These are phyloP conservation scores for Drosophila pullipes DNA, from an alignment of 2,888 invertebrate genomes.

Conservation along the genomic window DNA sequence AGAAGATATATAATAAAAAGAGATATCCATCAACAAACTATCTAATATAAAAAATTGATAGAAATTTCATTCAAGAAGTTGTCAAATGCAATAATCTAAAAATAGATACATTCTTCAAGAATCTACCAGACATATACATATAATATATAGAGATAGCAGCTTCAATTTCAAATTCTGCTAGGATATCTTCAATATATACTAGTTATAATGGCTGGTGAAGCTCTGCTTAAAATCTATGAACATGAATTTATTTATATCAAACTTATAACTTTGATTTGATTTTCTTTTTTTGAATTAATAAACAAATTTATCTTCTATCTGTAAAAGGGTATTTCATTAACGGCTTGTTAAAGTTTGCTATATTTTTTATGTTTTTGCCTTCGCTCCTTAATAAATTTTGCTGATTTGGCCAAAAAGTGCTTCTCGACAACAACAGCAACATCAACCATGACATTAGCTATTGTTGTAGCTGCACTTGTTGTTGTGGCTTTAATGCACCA, in stretches of 20 bases:
- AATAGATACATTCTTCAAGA: background rate
- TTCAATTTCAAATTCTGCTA: background rate
- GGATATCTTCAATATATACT: background rate
- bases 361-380: background rate
- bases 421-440: slow-evolving; percentile 3
- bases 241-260: too few species aligned
- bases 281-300: background rate
- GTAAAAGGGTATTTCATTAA: slow-evolving; percentile 6
- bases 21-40: background rate
- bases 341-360: background rate
- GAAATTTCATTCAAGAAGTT: too few species aligned
- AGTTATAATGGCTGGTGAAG: background rate
- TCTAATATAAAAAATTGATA: background rate
- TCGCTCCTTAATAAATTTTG: slow-evolving; percentile 31
- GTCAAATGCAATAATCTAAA: too few species aligned
- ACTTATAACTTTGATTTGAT: too few species aligned
- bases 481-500: slow-evolving; percentile 28
- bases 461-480: slow-evolving; percentile 44
- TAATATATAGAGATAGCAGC: background rate
- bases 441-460: slow-evolving; percentile 20
- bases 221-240: too few species aligned
- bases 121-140: background rate
- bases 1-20: too few species aligned
- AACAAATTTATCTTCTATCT: background rate
- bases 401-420: slow-evolving; percentile 42